phyloP scores from a whole-genome alignment of 2,888 invertebrate genomes.

The Papilio gigon region DNA sequence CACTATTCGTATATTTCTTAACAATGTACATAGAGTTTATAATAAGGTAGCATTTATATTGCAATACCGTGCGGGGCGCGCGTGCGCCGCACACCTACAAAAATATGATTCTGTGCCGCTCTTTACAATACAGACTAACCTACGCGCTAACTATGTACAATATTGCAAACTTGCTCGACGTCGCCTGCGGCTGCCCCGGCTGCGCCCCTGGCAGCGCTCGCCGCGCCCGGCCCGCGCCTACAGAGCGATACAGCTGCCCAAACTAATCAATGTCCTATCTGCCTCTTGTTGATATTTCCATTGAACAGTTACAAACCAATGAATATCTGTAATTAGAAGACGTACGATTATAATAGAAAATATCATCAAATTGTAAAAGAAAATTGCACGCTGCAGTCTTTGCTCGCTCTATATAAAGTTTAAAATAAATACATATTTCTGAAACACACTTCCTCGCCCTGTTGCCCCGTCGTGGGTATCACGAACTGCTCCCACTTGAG shows the following conservation, averaged over 20 bases:
- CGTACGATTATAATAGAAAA: too few species aligned
- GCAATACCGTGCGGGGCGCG: slow-evolving; percentile 11
- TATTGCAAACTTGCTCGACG: neutral
- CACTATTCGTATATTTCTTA: slow-evolving; percentile 32
- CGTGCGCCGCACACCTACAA: slow-evolving; percentile 19
- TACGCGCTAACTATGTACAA: slow-evolving; percentile 13
- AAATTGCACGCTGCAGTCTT: slow-evolving; percentile 4
- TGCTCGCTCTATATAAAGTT: neutral
- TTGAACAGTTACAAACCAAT: too few species aligned
- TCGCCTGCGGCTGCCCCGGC: neutral
- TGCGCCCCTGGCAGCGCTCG: too few species aligned
- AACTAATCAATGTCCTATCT: too few species aligned
- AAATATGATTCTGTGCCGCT: slow-evolving; percentile 24
- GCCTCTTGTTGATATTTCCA: too few species aligned
- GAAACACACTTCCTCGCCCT: neutral
- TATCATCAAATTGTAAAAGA: neutral
- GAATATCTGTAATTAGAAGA: too few species aligned
- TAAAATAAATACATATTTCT: neutral
- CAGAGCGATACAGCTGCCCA: too few species aligned
- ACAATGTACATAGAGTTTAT: slow-evolving; percentile 35
- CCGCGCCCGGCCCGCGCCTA: too few species aligned
- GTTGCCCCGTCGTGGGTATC: too few species aligned
- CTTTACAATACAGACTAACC: slow-evolving; percentile 21
- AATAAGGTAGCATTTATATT: slow-evolving; percentile 24
- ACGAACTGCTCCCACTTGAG: too few species aligned